Percentiles rank a stretch among this genome's conserved stretches.
phyloP scores from a whole-genome alignment of 2,888 invertebrate species.

The Spilosoma lubricipeda region DNA sequence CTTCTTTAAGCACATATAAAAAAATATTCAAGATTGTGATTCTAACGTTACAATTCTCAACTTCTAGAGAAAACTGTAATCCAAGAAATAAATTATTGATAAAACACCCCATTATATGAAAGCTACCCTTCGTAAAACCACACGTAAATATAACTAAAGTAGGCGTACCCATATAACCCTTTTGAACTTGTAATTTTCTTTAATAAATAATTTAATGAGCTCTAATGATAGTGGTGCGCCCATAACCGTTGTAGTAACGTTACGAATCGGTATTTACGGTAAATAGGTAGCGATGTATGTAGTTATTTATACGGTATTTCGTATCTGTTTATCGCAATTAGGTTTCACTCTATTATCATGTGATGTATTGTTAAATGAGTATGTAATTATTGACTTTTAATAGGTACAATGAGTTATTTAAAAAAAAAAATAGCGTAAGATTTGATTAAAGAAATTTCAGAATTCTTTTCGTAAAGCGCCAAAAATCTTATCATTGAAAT shows the following conservation, averaged over 20 bases:
- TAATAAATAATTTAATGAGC: constrained; percentile 42
- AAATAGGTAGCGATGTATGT: constrained; percentile 26
- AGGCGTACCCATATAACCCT: constrained; percentile 27
- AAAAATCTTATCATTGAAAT: background rate
- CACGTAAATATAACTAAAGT: constrained; percentile 16
- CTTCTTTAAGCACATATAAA: no score
- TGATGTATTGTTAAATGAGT: background rate
- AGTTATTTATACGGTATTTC: constrained; percentile 12
- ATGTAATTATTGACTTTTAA: constrained; percentile 7
- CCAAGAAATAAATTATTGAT: background rate
- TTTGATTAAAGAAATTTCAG: background rate
- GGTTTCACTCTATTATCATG: constrained; percentile 9
- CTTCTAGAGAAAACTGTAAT: background rate
- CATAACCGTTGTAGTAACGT: background rate
- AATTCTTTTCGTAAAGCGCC: background rate
- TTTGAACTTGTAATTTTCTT: constrained; percentile 29
- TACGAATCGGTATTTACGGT: constrained; percentile 23
- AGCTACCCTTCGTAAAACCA: constrained; percentile 11
- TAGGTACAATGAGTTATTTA: background rate
- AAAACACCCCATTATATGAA: background rate
- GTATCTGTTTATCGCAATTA: constrained; percentile 18
- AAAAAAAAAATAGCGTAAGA: background rate
- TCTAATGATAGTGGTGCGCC: constrained; percentile 37
- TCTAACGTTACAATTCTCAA: background rate
- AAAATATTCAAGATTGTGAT: background rate